Percentiles rank a stretch among this genome's conserved stretches.
phyloP scores from a whole-genome alignment of 92 coral and sea anemone species.

The Zoanthus solanderi region DNA sequence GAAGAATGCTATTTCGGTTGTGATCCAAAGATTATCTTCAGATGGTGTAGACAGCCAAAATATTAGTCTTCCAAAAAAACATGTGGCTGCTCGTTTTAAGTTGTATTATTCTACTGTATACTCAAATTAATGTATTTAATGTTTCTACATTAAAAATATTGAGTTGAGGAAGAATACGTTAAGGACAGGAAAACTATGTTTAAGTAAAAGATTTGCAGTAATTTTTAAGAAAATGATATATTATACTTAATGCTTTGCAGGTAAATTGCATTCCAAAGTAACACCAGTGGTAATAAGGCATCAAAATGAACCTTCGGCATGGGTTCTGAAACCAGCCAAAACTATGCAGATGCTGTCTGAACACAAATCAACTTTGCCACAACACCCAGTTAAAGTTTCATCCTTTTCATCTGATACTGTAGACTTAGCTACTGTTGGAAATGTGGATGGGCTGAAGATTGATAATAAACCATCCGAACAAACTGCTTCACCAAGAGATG shows the following conservation, averaged over 20 bases:
- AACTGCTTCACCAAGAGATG: background rate
- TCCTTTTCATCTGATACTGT: background rate
- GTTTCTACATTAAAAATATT: too few relatives aligned
- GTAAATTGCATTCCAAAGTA: constrained; percentile 27
- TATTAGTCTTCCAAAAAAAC: too few relatives aligned
- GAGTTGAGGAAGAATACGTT: too few relatives aligned
- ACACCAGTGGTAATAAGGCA: constrained; percentile 78
- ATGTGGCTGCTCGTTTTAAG: too few relatives aligned
- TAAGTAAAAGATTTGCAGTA: too few relatives aligned
- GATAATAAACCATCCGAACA: background rate
- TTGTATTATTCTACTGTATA: too few relatives aligned
- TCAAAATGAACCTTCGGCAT: constrained; percentile 72
- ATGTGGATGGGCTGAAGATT: background rate
- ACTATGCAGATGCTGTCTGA: constrained; percentile 1
- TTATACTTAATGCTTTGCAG: constrained; percentile 11
- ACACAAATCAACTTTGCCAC: background rate
- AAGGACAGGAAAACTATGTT: too few relatives aligned
- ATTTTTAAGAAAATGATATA: too few relatives aligned
- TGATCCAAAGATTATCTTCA: too few relatives aligned
- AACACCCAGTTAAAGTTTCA: background rate
- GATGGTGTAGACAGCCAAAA: too few relatives aligned
- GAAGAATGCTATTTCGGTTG: too few relatives aligned
- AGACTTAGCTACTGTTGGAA: background rate
- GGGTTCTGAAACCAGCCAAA: constrained; percentile 69
- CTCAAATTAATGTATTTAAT: too few relatives aligned